phyloP scores from a whole-genome alignment of 2,113 vertebrate genomes.

The Chiloscyllium plagiosum region DNA sequence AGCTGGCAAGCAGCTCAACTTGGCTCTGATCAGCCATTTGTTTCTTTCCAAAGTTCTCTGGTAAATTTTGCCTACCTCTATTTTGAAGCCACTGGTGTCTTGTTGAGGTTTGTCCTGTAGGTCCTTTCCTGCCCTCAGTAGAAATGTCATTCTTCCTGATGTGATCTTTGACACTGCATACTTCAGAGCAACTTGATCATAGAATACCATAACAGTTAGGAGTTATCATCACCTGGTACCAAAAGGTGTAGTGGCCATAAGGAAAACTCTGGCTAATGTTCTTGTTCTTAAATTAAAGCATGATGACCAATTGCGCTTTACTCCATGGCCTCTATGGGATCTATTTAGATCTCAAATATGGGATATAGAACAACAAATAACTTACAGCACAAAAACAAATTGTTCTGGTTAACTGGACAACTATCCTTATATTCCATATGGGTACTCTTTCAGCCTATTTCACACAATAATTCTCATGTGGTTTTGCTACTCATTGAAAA shows the following conservation, averaged over 20 bases:
- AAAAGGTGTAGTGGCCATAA: too few species aligned
- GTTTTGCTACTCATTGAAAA: neutral
- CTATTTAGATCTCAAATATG: neutral
- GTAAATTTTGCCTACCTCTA: neutral
- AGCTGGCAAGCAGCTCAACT: neutral
- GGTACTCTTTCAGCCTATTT: neutral
- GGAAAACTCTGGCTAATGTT: too few species aligned
- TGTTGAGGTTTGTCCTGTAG: neutral
- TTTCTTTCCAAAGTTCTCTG: neutral
- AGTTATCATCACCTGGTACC: neutral
- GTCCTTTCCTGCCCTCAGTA: neutral
- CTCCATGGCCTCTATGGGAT: too few species aligned
- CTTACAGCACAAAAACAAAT: neutral
- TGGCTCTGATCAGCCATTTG: neutral
- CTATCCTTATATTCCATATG: neutral
- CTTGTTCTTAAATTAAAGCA: too few species aligned
- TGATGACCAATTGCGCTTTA: too few species aligned
- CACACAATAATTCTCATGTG: neutral
- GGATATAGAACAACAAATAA: neutral
- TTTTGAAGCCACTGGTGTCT: neutral
- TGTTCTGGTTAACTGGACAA: neutral
- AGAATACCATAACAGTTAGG: neutral
- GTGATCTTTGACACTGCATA: neutral
- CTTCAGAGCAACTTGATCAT: neutral
- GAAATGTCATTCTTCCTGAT: neutral